A percentile compares a stretch with the other conserved stretches of the same genome.
Evolutionary conservation across 2,797 vertebrate genomes (phyloP).

Genomic region (Sebastiscus tertius): DNA sequence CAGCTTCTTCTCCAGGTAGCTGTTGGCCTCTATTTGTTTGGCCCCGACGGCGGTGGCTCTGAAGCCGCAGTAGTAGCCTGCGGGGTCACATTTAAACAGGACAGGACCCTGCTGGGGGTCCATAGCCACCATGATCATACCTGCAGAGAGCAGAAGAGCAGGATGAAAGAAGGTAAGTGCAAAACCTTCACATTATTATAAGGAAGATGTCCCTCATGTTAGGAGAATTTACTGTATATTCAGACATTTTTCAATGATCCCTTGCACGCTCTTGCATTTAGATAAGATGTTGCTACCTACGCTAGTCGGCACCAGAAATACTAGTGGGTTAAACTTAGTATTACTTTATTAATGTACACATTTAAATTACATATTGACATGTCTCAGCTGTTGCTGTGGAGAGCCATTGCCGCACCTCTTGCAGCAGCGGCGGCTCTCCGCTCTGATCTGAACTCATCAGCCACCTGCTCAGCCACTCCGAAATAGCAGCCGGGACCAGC

Average conservation of each 20-base stretch:
- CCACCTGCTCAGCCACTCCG: too few relatives aligned
- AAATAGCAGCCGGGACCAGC: too few relatives aligned
- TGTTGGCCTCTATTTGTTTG: conserved; percentile 84
- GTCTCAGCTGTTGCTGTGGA: too few relatives aligned
- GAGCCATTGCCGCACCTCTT: too few relatives aligned
- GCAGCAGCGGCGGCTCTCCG: too few relatives aligned
- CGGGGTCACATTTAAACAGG: conserved; percentile 85
- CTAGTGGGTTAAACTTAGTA: too few relatives aligned
- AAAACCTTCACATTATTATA: neutral
- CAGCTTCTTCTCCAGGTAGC: conserved; percentile 85
- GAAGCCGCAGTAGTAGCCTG: conserved; percentile 86
- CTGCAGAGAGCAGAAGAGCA: conserved; percentile 36
- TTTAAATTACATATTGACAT: too few relatives aligned
- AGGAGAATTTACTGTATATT: neutral
- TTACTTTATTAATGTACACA: too few relatives aligned
- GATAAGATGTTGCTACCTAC: neutral
- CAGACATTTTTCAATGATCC: neutral
- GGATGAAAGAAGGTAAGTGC: neutral
- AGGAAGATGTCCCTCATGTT: neutral
- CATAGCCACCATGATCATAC: conserved; percentile 83
- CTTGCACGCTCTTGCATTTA: neutral
- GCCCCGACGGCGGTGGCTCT: conserved; percentile 80
- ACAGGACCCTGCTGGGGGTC: conserved; percentile 81
- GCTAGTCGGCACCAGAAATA: too few relatives aligned
- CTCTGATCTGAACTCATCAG: too few relatives aligned